Conservation (phyloP, 2,888 invertebrate species). For the Flexamia atlantica region DNA sequence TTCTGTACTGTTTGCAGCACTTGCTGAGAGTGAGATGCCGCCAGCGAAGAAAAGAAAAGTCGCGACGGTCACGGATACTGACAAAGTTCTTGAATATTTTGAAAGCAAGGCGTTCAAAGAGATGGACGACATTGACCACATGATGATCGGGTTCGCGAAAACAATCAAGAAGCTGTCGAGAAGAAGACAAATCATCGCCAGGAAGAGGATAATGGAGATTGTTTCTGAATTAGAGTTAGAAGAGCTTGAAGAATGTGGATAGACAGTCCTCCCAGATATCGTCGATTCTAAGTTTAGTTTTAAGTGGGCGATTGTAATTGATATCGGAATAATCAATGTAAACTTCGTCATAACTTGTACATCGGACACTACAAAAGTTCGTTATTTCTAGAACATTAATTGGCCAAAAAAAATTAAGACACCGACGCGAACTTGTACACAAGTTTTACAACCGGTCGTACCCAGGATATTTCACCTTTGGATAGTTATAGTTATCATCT, state of each 20-base stretch:
- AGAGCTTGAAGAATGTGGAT: neutral
- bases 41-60: neutral
- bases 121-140: neutral
- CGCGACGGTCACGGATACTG: neutral
- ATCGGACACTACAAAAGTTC: no score
- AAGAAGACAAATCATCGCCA: conserved; percentile 33
- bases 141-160: conserved; percentile 23
- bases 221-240: conserved; percentile 9
- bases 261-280: no score
- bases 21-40: neutral
- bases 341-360: no score
- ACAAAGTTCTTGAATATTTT: neutral
- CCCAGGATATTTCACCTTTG: no score
- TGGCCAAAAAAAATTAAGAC: no score
- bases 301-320: no score
- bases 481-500: no score
- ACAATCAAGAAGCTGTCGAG: conserved; percentile 9
- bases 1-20: neutral
- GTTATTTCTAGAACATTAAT: no score
- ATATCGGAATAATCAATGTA: no score
- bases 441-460: no score
- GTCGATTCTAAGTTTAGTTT: no score
- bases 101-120: neutral
- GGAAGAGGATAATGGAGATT: neutral
- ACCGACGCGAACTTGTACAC: no score